Base-by-base conservation (phyloP, 2,888 invertebrate genomes). In the Ashinkailepas kermadecensis region DNA sequence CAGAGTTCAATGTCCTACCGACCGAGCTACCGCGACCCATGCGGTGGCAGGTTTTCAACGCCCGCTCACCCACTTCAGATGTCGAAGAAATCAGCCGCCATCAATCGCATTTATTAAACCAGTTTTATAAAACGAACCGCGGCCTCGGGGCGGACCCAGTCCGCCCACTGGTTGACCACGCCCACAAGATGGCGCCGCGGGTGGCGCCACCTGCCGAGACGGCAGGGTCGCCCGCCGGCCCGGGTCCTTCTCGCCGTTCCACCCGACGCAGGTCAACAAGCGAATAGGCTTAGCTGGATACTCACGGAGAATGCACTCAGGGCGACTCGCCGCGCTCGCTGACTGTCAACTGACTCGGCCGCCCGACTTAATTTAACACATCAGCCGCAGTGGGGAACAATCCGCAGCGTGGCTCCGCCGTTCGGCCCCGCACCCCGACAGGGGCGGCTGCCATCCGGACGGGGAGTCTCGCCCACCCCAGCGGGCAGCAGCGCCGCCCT, bases 41-140 rank as follows among this genome's bases (percentile, higher is more conserved):
- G 39, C 39, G 39, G 39, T 4, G 39, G 39, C 39, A n/a, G 39
- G 39, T 39, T 39, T 39, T 39, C 39, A 39, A 39, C 39, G 39
- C 39, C 4, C 39, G 39, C 39, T 4, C 39, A 39, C 4, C 39
- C 39, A 4, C 39, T 39, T 39, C 39, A 39, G 39, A 39, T 39
- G 39, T 39, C 39, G 39, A 39, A 39, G n/a, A n/a, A n/a, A n/a
- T n/a, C 39, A 39, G 39, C 39, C 25, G 25, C 54, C n/a, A 18
- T 54, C 15, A 74, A 54, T 18, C 54, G 74, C 74, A 74, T 74
- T 74, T 74, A 74, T 74, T 74, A 54, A 74, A 74, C 74, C 74
- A 74, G 74, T 74, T 39, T 74, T 74, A 74, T 74, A 74, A 74
- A 74, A 74, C 74, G 23, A 54, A 54, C 74, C 25, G 74, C 13